Evolutionary conservation across 2,113 vertebrate genomes (phyloP).

Genomic region (Ariopsis seemanni): DNA sequence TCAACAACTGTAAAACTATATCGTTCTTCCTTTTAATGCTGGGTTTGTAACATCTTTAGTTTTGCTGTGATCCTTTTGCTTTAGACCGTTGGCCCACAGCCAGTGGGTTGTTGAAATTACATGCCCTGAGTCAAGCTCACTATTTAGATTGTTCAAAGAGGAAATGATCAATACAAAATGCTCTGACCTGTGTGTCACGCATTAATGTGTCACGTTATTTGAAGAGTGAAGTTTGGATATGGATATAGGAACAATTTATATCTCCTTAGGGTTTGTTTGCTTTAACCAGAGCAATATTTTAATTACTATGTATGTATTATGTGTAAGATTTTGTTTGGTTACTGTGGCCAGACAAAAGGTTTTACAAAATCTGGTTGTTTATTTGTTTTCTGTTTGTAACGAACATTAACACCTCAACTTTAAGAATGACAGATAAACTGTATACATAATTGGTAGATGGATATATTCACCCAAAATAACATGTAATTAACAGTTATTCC

Average conservation of each 20-base stretch:
- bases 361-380: background rate
- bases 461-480: background rate
- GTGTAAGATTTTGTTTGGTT: background rate
- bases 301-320: background rate
- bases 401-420: background rate
- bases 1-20: background rate
- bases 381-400: no score
- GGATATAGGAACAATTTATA: background rate
- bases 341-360: background rate
- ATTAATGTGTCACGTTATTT: background rate
- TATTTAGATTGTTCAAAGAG: constrained; percentile 2
- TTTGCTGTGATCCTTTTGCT: background rate
- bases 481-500: background rate
- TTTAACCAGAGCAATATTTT: background rate
- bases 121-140: background rate
- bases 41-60: background rate
- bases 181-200: background rate
- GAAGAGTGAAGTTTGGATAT: background rate
- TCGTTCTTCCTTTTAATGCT: background rate
- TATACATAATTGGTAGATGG: background rate
- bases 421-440: background rate
- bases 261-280: background rate
- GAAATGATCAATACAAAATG: constrained; percentile 16
- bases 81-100: background rate
- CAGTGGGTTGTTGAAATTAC: constrained; percentile 22